Percentiles rank a stretch among this genome's conserved stretches.
Conservation (phyloP, 2,113 vertebrate genomes). For the Pardalotus punctatus region DNA sequence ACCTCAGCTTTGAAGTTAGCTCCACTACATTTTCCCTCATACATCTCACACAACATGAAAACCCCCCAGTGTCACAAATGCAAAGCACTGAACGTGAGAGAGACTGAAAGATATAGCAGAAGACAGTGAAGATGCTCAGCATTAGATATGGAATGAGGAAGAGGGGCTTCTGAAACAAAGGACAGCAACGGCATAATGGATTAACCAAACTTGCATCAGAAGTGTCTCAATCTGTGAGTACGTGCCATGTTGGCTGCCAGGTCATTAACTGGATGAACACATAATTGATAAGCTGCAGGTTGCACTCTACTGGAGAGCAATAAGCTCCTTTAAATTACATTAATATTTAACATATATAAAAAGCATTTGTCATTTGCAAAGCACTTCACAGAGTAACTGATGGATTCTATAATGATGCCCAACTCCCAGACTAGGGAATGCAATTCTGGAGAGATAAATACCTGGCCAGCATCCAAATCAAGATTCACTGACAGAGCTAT, state of each 20-base stretch:
- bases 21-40: neutral
- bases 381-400: neutral
- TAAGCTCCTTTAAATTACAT: conserved; percentile 24
- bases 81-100: neutral
- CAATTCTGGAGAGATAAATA: neutral
- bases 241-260: neutral
- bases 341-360: conserved; percentile 55
- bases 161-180: neutral
- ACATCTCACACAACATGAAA: neutral
- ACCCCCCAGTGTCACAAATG: neutral
- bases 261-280: conserved; percentile 30
- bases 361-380: conserved; percentile 10
- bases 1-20: neutral
- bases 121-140: neutral
- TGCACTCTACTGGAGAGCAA: neutral
- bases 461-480: neutral
- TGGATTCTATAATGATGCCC: neutral
- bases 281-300: conserved; percentile 34
- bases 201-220: neutral
- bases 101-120: neutral
- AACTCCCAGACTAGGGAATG: neutral
- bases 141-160: neutral
- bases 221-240: neutral
- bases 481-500: neutral
- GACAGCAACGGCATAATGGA: neutral